phyloP scores from a whole-genome alignment of 2,888 invertebrate genomes.

The Neoitamus cyanurus region DNA sequence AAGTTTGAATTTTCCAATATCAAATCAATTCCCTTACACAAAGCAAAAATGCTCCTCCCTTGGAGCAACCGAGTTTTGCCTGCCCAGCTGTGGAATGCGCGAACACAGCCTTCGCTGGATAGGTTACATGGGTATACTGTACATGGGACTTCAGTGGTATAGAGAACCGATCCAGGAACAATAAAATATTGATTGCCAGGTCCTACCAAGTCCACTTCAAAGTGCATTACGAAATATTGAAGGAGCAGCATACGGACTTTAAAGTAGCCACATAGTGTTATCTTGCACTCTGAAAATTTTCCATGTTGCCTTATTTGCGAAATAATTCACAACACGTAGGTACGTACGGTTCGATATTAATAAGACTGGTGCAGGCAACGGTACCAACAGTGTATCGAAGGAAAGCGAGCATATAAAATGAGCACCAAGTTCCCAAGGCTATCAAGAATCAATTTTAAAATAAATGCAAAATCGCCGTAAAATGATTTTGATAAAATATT shows the following conservation, averaged over 20 bases:
- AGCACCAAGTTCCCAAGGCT: no score
- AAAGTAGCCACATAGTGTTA: neutral
- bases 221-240: constrained; percentile 28
- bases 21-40: neutral
- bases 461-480: no score
- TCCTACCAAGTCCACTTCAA: constrained; percentile 17
- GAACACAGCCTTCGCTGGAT: neutral
- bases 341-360: no score
- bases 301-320: constrained; percentile 10
- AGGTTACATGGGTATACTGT: neutral
- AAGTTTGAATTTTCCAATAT: neutral
- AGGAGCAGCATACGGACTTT: neutral
- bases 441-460: no score
- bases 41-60: neutral
- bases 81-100: neutral
- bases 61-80: neutral
- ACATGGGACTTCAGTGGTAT: neutral
- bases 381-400: no score
- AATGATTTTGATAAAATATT: no score
- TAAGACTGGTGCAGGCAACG: no score
- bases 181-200: constrained; percentile 11
- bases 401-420: no score
- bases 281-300: constrained; percentile 6
- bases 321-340: constrained; percentile 22
- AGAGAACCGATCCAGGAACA: neutral